Evolutionary conservation across 2,888 invertebrate species (phyloP).

Genomic region (Caenorhabditis panamensis): DNA sequence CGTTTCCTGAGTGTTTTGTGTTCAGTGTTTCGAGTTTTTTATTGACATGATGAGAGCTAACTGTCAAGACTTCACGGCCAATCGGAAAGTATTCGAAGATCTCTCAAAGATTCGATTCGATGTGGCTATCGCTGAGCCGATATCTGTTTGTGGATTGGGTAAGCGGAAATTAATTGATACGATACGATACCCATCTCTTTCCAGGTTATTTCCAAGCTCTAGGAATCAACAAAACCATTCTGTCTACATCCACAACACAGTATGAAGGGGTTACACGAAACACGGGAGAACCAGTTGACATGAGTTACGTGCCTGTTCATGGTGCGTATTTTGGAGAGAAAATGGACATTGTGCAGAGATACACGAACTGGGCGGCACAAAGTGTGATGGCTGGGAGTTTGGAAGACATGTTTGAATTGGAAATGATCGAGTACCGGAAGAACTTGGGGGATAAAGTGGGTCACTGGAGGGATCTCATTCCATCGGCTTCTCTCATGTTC

Average conservation of each 20-base stretch:
- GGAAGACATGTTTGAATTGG: conserved; percentile 11
- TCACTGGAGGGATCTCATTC: conserved; percentile 48
- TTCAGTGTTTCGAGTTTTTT: conserved; percentile 42
- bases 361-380: conserved; percentile 21
- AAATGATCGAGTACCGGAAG: conserved; percentile 29
- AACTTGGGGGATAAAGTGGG: conserved; percentile 6
- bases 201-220: conserved; percentile 31
- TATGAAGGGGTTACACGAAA: conserved; percentile 23
- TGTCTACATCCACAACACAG: conserved; percentile 35
- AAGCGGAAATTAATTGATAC: too few relatives aligned
- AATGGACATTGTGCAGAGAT: conserved; percentile 40
- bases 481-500: conserved; percentile 49
- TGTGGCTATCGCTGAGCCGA: conserved; percentile 53
- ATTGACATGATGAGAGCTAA: conserved; percentile 15
- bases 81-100: too few relatives aligned
- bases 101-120: conserved; percentile 41
- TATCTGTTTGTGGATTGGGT: conserved; percentile 47
- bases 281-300: conserved; percentile 36
- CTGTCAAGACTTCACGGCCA: too few relatives aligned
- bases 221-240: conserved; percentile 44
- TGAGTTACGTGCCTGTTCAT: conserved; percentile 38
- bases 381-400: neutral
- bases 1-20: neutral
- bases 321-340: conserved; percentile 33
- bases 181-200: too few relatives aligned